A percentile compares a stretch with the other conserved stretches of the same genome.
Evolutionary conservation across 1,140 invertebrate species (phyloP).

Genomic region (Ips nitidus): DNA sequence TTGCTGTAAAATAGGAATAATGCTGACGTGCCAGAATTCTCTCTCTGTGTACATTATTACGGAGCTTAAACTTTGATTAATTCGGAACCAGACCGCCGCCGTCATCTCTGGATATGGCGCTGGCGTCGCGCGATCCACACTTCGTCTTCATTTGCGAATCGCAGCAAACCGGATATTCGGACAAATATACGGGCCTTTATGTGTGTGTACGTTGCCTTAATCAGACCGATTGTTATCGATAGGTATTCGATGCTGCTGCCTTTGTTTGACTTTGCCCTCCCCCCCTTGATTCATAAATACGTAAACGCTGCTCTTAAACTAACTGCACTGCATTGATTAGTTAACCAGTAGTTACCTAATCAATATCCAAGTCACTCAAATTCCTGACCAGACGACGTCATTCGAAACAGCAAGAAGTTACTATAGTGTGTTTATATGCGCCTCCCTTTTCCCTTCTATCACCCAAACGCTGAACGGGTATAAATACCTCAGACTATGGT

Average conservation of each 20-base stretch:
- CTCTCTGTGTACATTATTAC: slow-evolving; percentile 50
- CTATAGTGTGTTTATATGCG: too few relatives aligned
- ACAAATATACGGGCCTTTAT: slow-evolving; percentile 26
- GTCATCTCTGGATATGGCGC: slow-evolving; percentile 35
- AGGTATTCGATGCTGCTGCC: slow-evolving; percentile 17
- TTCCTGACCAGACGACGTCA: too few relatives aligned
- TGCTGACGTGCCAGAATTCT: slow-evolving; percentile 50
- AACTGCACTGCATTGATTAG: too few relatives aligned
- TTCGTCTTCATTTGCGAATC: slow-evolving; percentile 49
- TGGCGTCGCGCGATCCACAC: slow-evolving; percentile 31
- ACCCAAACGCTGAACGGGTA: too few relatives aligned
- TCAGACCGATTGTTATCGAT: slow-evolving; percentile 40
- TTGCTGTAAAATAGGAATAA: slow-evolving; percentile 56
- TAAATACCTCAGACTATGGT: too few relatives aligned
- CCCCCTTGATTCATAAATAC: not conserved
- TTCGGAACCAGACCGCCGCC: slow-evolving; percentile 47
- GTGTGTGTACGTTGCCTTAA: slow-evolving; percentile 24
- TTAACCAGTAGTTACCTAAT: too few relatives aligned
- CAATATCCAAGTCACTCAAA: too few relatives aligned
- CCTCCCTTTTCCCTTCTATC: too few relatives aligned
- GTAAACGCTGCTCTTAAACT: too few relatives aligned
- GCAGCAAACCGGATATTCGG: slow-evolving; percentile 21
- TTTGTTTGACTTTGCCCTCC: slow-evolving; percentile 10
- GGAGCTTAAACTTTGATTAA: slow-evolving; percentile 55
- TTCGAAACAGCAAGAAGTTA: too few relatives aligned